A percentile compares a stretch with the other conserved stretches of the same genome.
Conservation (phyloP, 1,140 invertebrate genomes). For the Drosophila elegans region DNA sequence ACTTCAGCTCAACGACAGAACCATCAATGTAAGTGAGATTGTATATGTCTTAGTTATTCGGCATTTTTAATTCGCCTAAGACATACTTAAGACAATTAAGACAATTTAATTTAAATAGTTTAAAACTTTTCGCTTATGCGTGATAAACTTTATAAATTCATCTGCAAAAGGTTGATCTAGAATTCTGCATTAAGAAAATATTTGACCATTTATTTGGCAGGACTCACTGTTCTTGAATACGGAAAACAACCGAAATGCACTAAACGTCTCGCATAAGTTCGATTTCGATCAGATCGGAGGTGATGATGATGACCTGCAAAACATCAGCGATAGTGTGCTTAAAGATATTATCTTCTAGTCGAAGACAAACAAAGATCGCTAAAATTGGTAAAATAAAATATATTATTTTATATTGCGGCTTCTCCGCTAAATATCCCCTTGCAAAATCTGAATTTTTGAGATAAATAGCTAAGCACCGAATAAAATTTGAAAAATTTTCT, state of each 20-base stretch:
- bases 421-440: too few species aligned
- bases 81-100: too few species aligned
- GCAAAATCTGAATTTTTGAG: neutral
- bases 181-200: too few species aligned
- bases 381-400: neutral
- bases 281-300: slow-evolving; percentile 14
- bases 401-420: too few species aligned
- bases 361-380: neutral
- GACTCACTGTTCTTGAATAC: slow-evolving; percentile 3
- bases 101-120: too few species aligned
- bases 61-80: too few species aligned
- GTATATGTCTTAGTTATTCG: too few species aligned
- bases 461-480: neutral
- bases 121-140: too few species aligned
- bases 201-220: slow-evolving; percentile 20
- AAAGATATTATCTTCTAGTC: slow-evolving; percentile 65
- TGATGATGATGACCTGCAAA: slow-evolving; percentile 56
- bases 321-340: slow-evolving; percentile 75
- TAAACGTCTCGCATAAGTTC: slow-evolving; percentile 25
- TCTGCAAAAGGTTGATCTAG: too few species aligned
- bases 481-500: neutral
- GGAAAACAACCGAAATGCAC: slow-evolving; percentile 40
- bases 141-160: too few species aligned
- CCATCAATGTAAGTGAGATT: slow-evolving; percentile 41
- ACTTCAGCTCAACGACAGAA: slow-evolving; percentile 55